Base-by-base conservation (phyloP, 1,140 invertebrate species). In the Ostrea denselamellosa region DNA sequence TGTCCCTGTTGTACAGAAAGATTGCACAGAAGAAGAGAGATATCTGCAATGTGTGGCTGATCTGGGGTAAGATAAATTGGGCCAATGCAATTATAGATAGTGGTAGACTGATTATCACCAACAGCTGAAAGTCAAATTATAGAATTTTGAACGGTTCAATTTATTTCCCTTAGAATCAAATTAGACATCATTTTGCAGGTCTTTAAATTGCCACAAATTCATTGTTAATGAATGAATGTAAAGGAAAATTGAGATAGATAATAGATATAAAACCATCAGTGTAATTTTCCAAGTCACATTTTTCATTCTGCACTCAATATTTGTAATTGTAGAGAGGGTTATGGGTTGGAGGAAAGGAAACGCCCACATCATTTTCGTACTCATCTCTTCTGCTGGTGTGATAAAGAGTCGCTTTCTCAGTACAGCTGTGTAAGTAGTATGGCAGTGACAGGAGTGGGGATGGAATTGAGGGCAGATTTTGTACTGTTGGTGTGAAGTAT, bases 321-420 rank as follows among this genome's bases (percentile, higher is more conserved):
- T 44, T 62, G 4, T 25, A 25, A 28, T 77, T 77, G 22, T 34
- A 93, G 92, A 85, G 87, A 90, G 14, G 1, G 68, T 71, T 65
- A 82, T 85, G 88, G 89, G 34, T n/a, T 22, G 10, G 52, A 86
- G 17, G 83, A 90, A 19, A 87, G 91, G 54, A 82, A 89, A 34
- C 56, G 85, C 53, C 56, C 89, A 14, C 93, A 94, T 62, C 28
- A 86, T 8, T 90, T 90, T 22, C 85, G 92, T 52, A 90, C 90
- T 22, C 58, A 90, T 56, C 51, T 82, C 0, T 91, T 90, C 62
- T 94, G 93, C 82, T 94, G 93, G 93, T 94, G 93, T 91, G 92
- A 93, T 82, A 90, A 91, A 34, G 92, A 94, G 22, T 54, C 71
- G n/a, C 51, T 87, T 12, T 90, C 91, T 77, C 68, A 87, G 84